Evolutionary conservation across 1,140 invertebrate species (phyloP).

Genomic region (Dinoponera quadriceps): DNA sequence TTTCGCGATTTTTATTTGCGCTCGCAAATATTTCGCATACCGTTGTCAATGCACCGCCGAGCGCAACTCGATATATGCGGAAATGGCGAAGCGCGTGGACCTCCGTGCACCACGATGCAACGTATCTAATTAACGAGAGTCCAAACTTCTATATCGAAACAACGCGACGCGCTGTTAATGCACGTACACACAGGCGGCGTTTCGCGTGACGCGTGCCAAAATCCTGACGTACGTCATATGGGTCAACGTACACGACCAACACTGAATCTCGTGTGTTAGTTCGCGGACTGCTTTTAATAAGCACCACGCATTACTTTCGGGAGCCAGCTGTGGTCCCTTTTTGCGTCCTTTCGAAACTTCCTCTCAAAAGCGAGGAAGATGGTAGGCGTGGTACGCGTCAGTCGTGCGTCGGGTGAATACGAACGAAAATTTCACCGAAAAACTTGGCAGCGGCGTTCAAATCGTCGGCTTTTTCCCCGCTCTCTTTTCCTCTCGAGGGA

Average conservation of each 20-base stretch:
- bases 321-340: not conserved
- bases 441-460: slow-evolving; percentile 49
- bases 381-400: not conserved
- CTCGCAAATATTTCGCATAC: slow-evolving; percentile 29
- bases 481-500: not conserved
- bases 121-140: too few relatives aligned
- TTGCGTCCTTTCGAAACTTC: slow-evolving; percentile 18
- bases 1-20: slow-evolving; percentile 29
- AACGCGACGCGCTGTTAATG: too few relatives aligned
- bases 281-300: slow-evolving; percentile 41
- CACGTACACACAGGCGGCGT: not conserved
- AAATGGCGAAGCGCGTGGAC: not conserved
- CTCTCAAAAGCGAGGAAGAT: not conserved
- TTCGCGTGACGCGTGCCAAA: not conserved
- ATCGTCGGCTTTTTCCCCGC: slow-evolving; percentile 13
- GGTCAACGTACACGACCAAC: slow-evolving; percentile 50
- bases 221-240: slow-evolving; percentile 4
- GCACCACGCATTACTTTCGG: slow-evolving; percentile 42
- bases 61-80: not conserved
- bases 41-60: not conserved
- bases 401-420: slow-evolving; percentile 16
- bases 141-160: too few relatives aligned
- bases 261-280: slow-evolving; percentile 46
- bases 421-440: slow-evolving; percentile 41
- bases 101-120: not conserved